These are phyloP conservation scores for Zootoca vivipara DNA, from an alignment of 2,113 vertebrate genomes.

Conservation along the genomic window DNA sequence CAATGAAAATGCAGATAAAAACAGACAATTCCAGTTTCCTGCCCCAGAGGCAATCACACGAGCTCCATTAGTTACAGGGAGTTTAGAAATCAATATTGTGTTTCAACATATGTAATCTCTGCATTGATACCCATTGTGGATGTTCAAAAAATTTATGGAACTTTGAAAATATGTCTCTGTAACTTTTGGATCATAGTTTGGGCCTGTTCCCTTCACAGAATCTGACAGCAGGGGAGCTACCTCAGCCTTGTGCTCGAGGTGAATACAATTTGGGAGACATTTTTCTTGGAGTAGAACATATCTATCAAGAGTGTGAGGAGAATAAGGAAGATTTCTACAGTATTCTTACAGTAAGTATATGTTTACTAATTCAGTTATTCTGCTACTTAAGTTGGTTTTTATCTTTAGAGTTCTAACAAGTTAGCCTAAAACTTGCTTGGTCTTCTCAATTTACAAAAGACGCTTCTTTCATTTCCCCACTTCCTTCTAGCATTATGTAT, in stretches of 20 bases:
- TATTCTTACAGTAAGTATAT: slow-evolving; percentile 80
- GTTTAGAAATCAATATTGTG: neutral
- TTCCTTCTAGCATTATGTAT: neutral
- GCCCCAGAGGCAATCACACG: neutral
- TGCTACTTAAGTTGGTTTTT: neutral
- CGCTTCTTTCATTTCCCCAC: neutral
- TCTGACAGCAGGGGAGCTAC: slow-evolving; percentile 81
- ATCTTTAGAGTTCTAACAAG: neutral
- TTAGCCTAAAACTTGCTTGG: neutral
- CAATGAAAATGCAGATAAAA: neutral
- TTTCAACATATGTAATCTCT: neutral
- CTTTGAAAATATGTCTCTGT: neutral
- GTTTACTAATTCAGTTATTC: neutral
- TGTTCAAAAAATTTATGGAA: neutral
- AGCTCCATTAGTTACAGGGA: neutral
- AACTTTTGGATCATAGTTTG: neutral
- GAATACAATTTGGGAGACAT: slow-evolving; percentile 91
- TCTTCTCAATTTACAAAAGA: neutral
- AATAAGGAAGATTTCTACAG: slow-evolving; percentile 74
- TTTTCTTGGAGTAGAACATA: slow-evolving; percentile 89
- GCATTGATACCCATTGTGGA: too few relatives aligned
- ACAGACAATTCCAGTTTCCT: neutral
- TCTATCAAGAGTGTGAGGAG: slow-evolving; percentile 81
- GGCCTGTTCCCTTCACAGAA: slow-evolving; percentile 70
- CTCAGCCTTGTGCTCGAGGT: slow-evolving; percentile 74